Evolutionary conservation across 2,113 vertebrate species (phyloP), one percentile per base, ranked within the genome.

Genomic region (Neotoma lepida): DNA sequence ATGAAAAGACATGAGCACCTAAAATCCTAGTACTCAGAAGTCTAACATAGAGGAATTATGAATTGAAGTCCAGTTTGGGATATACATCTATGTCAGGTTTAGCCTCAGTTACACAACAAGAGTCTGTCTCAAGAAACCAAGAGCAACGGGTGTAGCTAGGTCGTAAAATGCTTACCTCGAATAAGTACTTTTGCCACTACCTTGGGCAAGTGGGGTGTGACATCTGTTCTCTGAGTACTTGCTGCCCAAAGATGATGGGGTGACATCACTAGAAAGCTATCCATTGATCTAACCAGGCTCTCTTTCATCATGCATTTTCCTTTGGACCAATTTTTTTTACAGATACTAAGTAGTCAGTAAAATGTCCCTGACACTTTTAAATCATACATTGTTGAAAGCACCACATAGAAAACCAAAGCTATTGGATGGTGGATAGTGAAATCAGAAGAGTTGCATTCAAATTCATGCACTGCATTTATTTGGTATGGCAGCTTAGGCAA

Each of bases 281-380:
- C 13, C 46, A 58, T 68, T 85, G 54, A 80, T 68, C 30, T 44
- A 88, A n/a, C 20, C 8, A 49, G 13, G 91, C 4, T 3, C 26
- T 86, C 46, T 14, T 94, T 78, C n/a, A 70, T 46, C 90, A 88
- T 39, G 18, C 18, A 89, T 94, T 92, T 90, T 85, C 33, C 81
- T 88, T 64, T 71, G 54, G 78, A 77, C 58, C 39, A 73, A 13
- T 51, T 15, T 17, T 78, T 88, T 88, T 84, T 49, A 17, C 71
- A 77, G 28, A 22, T 88, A 74, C 35, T 81, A 80, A 90, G 28
- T 76, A 20, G n/a, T 5, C 24, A 80, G 63, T n/a, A 68, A 56
- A 92, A 86, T 66, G 4, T 49, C 28, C 22, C 3, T 39, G 14
- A 73, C 24, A 64, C 2, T 77, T 90, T 49, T 39, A 81, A 28